Percentiles rank a stretch among this genome's conserved stretches.
Evolutionary conservation across 2,113 vertebrate genomes (phyloP).

Genomic region (Sorex fumeus): DNA sequence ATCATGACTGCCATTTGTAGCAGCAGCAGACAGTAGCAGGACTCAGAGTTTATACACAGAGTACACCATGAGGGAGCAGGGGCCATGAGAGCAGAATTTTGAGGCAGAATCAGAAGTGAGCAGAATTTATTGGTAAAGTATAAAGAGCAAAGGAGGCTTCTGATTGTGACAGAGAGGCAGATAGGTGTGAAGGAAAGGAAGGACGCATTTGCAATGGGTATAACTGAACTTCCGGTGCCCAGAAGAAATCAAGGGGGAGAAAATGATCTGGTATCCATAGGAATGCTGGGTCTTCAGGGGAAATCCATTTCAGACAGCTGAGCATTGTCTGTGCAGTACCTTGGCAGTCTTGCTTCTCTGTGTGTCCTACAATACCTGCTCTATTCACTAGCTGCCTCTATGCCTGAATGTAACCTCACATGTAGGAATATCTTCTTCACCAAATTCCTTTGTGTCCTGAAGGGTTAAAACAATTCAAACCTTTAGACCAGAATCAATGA

Average conservation of each 20-base stretch:
- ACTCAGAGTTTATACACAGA: background rate
- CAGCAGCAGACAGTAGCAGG: background rate
- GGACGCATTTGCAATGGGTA: background rate
- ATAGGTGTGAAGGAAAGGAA: background rate
- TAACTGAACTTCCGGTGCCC: background rate
- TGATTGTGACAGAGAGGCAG: background rate
- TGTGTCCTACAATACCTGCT: background rate
- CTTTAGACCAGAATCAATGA: background rate
- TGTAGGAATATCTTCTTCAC: background rate
- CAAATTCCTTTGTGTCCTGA: background rate
- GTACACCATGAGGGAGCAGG: background rate
- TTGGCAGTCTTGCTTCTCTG: background rate
- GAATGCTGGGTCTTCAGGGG: background rate
- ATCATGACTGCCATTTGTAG: background rate
- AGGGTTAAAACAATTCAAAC: no score
- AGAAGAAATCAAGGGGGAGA: background rate
- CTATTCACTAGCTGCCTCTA: background rate
- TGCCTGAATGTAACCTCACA: background rate
- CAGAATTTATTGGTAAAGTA: slow-evolving; percentile 22
- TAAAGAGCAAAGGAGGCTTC: background rate
- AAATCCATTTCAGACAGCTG: background rate
- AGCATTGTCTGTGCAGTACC: background rate
- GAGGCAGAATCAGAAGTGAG: slow-evolving; percentile 9
- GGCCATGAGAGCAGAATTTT: background rate
- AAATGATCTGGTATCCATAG: background rate